These are phyloP conservation scores for Taphrorychus bicolor DNA, from an alignment of 2,888 invertebrate species.

Conservation along the genomic window DNA sequence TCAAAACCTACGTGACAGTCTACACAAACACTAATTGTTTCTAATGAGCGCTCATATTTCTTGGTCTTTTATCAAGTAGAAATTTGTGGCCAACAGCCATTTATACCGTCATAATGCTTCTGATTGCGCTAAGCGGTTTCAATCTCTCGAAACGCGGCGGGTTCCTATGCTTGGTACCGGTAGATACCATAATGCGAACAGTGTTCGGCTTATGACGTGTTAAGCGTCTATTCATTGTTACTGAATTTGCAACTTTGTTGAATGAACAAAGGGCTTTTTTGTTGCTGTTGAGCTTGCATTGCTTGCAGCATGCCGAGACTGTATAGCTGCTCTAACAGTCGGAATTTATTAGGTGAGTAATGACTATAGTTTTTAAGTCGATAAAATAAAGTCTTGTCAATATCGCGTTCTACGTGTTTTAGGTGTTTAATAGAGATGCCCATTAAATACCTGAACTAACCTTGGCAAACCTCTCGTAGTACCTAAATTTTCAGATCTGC, in stretches of 20 bases:
- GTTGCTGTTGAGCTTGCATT: not conserved
- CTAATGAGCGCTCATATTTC: conserved; percentile 28
- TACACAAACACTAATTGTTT: conserved; percentile 24
- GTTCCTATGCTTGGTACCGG: not conserved
- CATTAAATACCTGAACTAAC: too few species aligned
- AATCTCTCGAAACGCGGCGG: not conserved
- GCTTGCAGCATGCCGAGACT: not conserved
- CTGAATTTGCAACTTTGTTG: not conserved
- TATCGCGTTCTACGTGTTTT: too few species aligned
- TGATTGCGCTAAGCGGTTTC: conserved; percentile 23
- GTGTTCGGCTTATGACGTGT: not conserved
- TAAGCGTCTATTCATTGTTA: conserved; percentile 1
- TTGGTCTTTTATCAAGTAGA: conserved; percentile 17
- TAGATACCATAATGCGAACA: not conserved
- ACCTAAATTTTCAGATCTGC: too few species aligned
- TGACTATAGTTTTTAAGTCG: too few species aligned
- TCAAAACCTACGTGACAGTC: conserved; percentile 12
- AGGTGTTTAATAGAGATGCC: too few species aligned
- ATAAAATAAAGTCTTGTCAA: too few species aligned
- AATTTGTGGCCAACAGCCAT: conserved; percentile 28
- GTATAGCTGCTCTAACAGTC: too few species aligned
- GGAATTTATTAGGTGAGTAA: too few species aligned
- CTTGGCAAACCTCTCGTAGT: too few species aligned
- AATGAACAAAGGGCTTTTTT: not conserved
- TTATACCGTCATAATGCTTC: conserved; percentile 23